These are phyloP conservation scores for Polylopha cassiicola DNA, from an alignment of 2,888 invertebrate species.

Conservation along the genomic window DNA sequence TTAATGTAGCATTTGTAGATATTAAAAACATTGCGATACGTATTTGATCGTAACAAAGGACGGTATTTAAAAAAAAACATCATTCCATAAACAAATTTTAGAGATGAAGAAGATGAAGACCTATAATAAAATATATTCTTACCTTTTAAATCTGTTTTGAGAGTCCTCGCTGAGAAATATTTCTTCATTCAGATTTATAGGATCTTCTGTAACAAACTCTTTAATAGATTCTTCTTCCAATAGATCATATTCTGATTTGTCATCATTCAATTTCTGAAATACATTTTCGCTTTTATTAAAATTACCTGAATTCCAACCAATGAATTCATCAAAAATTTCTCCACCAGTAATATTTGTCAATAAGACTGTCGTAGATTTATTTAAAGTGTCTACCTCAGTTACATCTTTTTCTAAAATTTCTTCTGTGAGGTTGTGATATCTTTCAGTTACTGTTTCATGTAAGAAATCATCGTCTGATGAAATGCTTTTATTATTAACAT, in stretches of 20 bases:
- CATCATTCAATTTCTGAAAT: background rate
- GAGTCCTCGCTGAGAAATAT: background rate
- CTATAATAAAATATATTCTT: background rate
- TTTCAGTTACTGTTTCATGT: background rate
- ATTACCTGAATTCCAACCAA: background rate
- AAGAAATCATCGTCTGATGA: background rate
- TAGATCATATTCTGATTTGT: no score
- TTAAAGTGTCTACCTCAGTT: background rate
- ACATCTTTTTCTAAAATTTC: background rate
- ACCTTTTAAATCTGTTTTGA: constrained; percentile 7
- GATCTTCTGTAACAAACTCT: no score
- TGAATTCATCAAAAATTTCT: background rate
- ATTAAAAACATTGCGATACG: no score
- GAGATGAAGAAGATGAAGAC: background rate
- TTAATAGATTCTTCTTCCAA: no score
- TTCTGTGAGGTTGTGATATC: background rate
- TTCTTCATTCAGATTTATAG: background rate
- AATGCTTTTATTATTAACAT: no score
- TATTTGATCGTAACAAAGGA: no score
- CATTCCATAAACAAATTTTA: no score
- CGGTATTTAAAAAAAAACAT: no score
- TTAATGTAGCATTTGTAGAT: no score
- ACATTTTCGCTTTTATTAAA: background rate
- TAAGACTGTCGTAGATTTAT: background rate
- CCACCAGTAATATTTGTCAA: constrained; percentile 1